Evolutionary conservation across 2,797 vertebrate genomes (phyloP).

Genomic region (Lepidocolaptes lacrymiger): DNA sequence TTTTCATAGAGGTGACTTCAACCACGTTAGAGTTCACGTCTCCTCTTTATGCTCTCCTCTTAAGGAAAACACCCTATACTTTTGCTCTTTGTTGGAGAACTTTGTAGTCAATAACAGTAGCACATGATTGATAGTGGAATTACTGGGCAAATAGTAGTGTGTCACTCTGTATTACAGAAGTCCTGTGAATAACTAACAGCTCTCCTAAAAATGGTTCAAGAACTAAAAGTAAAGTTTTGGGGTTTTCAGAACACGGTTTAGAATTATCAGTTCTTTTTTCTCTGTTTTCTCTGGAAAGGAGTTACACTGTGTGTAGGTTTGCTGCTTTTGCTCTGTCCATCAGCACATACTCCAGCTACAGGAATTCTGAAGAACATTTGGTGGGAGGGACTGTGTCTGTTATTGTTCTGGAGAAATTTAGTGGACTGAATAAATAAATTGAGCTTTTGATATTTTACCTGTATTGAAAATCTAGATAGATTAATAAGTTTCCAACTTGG

Average conservation of each 20-base stretch:
- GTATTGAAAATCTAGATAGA: not conserved
- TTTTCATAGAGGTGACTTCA: not conserved
- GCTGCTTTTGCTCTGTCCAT: not conserved
- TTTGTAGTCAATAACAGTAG: not conserved
- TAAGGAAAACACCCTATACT: fast-evolving
- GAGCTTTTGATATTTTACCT: not conserved
- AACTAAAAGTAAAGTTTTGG: not conserved
- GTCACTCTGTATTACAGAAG: not conserved
- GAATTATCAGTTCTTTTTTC: not conserved
- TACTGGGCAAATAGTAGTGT: not conserved
- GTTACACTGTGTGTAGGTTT: fast-evolving
- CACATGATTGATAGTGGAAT: not conserved
- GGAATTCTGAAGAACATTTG: not conserved
- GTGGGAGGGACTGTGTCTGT: not conserved
- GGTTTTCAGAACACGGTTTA: not conserved
- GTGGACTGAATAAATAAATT: not conserved
- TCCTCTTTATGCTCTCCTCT: not conserved
- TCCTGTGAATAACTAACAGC: not conserved
- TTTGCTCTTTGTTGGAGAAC: not conserved
- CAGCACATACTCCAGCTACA: fast-evolving
- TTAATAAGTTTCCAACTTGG: not conserved
- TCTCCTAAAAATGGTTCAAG: not conserved
- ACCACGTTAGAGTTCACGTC: not conserved
- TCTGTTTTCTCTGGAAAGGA: not conserved
- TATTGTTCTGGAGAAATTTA: not conserved